These are phyloP conservation scores for Drosophila mayri DNA, from an alignment of 1,140 invertebrate genomes.

Conservation along the genomic window DNA sequence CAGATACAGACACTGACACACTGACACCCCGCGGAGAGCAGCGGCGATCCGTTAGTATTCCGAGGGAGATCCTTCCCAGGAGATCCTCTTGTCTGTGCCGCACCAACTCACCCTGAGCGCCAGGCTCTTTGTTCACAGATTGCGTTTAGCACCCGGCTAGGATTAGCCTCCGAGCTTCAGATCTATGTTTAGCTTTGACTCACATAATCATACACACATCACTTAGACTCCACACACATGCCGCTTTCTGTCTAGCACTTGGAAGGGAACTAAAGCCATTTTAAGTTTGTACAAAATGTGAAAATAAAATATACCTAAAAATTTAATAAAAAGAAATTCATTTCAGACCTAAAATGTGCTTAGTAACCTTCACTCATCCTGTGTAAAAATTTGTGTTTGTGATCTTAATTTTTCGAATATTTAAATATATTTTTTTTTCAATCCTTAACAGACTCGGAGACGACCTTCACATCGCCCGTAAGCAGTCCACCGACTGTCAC, in stretches of 20 bases:
- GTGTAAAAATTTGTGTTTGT: constrained; percentile 23
- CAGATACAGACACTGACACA: constrained; percentile 58
- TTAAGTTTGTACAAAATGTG: background rate
- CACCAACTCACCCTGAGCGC: constrained; percentile 17
- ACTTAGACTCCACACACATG: constrained; percentile 28
- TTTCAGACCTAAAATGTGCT: constrained; percentile 6
- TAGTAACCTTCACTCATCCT: constrained; percentile 7
- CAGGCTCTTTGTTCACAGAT: constrained; percentile 8
- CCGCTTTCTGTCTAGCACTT: constrained; percentile 68
- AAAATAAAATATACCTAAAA: background rate
- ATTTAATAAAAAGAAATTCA: background rate
- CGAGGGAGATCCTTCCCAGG: background rate
- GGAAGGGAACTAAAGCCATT: constrained; percentile 19
- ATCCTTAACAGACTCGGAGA: constrained; percentile 73
- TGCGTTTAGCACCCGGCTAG: constrained; percentile 24
- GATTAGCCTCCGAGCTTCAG: constrained; percentile 9
- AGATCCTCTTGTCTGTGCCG: background rate
- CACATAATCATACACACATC: constrained; percentile 13
- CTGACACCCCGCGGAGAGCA: constrained; percentile 33
- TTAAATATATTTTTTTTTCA: too few relatives aligned
- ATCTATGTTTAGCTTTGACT: constrained; percentile 55
- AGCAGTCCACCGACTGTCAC: constrained; percentile 31
- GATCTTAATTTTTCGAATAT: background rate
- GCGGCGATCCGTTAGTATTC: constrained; percentile 51
- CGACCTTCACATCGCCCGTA: constrained; percentile 78